These are phyloP conservation scores for Pangasius macronema DNA, from an alignment of 2,797 vertebrate species.

Conservation along the genomic window DNA sequence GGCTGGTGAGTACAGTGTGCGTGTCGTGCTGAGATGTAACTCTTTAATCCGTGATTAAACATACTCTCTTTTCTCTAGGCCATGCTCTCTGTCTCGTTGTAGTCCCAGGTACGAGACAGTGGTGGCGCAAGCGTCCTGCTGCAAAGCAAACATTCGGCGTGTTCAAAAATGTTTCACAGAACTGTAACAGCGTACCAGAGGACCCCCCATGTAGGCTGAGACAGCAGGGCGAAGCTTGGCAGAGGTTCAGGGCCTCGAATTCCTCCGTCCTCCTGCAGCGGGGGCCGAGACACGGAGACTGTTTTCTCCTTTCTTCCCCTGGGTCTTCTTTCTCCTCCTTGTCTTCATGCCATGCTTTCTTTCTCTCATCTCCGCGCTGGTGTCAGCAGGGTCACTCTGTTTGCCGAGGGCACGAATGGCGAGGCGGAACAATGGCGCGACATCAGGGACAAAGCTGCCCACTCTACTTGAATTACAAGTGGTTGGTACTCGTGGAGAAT, in stretches of 20 bases:
- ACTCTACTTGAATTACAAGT: conserved; percentile 70
- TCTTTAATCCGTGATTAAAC: conserved; percentile 76
- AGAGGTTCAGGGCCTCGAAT: conserved; percentile 58
- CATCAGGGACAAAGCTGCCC: conserved; percentile 58
- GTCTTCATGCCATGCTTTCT: conserved; percentile 50
- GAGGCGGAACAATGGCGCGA: conserved; percentile 57
- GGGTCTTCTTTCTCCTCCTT: conserved; percentile 53
- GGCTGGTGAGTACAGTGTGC: conserved; percentile 71
- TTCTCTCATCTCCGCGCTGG: conserved; percentile 54
- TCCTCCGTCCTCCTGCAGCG: conserved; percentile 58
- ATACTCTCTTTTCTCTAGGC: conserved; percentile 51
- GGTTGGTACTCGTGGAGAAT: conserved; percentile 72
- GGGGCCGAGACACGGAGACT: conserved; percentile 61
- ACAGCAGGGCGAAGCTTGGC: conserved; percentile 58
- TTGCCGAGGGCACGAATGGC: conserved; percentile 55
- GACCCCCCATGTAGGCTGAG: conserved; percentile 53
- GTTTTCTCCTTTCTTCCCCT: conserved; percentile 57
- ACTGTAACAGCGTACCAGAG: conserved; percentile 48
- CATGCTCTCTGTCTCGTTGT: conserved; percentile 31
- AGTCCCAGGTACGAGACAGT: conserved; percentile 49
- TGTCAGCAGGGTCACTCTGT: conserved; percentile 55
- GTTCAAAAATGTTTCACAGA: conserved; percentile 43
- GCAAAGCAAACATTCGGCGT: conserved; percentile 4
- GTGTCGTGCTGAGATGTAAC: conserved; percentile 72
- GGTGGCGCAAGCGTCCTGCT: not conserved